Conservation (phyloP, 1,140 invertebrate genomes). For the Yoshiicerus persimilis region DNA sequence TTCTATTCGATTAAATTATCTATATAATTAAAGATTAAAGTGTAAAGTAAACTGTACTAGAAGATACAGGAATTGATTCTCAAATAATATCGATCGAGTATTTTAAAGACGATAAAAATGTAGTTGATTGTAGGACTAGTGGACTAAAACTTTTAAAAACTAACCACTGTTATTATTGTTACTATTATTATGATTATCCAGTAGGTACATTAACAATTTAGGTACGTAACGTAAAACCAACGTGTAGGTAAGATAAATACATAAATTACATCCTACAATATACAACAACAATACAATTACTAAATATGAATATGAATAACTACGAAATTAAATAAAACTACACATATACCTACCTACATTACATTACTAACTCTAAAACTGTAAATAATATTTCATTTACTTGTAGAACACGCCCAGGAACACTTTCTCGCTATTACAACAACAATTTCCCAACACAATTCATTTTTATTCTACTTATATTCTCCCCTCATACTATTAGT, state of each 20-base stretch:
- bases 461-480: too few species aligned
- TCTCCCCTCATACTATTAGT: too few species aligned
- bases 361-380: background rate
- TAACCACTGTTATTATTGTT: background rate
- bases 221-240: too few species aligned
- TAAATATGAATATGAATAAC: background rate
- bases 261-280: too few species aligned
- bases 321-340: background rate
- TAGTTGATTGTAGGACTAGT: background rate
- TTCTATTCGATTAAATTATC: background rate
- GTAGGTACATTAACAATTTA: background rate
- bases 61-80: background rate
- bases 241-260: background rate
- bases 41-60: background rate
- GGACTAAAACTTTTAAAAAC: background rate
- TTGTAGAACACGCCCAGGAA: background rate
- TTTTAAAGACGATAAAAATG: slow-evolving; percentile 18
- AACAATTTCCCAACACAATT: too few species aligned
- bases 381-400: background rate
- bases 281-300: background rate
- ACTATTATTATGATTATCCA: background rate
- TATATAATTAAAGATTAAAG: background rate
- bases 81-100: slow-evolving; percentile 22
- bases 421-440: too few species aligned
- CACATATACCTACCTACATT: background rate